phyloP scores from a whole-genome alignment of 2,888 invertebrate genomes.

The Atrina japonica region DNA sequence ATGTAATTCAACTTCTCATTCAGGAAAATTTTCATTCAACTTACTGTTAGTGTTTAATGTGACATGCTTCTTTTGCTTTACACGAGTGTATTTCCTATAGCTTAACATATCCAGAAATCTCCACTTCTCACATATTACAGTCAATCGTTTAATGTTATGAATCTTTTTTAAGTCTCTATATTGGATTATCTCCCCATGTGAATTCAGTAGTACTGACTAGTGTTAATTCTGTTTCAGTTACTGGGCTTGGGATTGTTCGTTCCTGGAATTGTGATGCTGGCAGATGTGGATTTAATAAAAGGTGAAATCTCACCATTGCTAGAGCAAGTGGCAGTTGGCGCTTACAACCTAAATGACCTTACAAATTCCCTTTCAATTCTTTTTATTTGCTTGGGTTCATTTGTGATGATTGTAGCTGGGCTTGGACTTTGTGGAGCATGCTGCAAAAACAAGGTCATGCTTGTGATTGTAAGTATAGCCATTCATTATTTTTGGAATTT shows the following conservation, averaged over 20 bases:
- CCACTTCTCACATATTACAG: no score
- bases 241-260: constrained; percentile 30
- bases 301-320: constrained; percentile 34
- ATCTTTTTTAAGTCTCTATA: no score
- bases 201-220: no score
- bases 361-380: constrained; percentile 20
- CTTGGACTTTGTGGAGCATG: constrained; percentile 41
- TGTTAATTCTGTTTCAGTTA: constrained; percentile 21
- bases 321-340: constrained; percentile 18
- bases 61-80: no score
- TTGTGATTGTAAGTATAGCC: constrained; percentile 35
- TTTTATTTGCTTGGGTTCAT: constrained; percentile 30
- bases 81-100: no score
- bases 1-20: no score
- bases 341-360: constrained; percentile 28
- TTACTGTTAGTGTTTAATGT: no score
- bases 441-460: constrained; percentile 37
- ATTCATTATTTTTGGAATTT: no score
- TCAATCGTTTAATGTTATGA: no score
- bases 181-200: no score
- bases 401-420: constrained; percentile 22
- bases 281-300: constrained; percentile 19
- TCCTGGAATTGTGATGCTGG: constrained; percentile 28
- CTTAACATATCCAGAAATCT: no score
- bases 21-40: no score